These are phyloP conservation scores for Drosophila cardini DNA, from an alignment of 1,140 invertebrate species.

Conservation along the genomic window DNA sequence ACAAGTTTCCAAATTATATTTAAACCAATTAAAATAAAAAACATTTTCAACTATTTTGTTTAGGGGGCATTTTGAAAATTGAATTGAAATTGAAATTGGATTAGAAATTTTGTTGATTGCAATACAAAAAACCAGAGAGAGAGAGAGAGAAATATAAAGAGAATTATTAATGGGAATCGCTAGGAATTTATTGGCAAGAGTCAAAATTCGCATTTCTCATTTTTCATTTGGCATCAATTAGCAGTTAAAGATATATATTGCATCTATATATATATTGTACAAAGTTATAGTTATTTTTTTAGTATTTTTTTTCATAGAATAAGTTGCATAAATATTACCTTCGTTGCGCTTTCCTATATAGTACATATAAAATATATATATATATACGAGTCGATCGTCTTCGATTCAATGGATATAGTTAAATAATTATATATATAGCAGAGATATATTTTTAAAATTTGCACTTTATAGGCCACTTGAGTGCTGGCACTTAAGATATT, in stretches of 20 bases:
- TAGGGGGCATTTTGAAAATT: slow-evolving; percentile 34
- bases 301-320: slow-evolving; percentile 22
- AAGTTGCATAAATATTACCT: slow-evolving; percentile 36
- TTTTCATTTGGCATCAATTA: slow-evolving; percentile 20
- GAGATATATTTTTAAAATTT: slow-evolving; percentile 22
- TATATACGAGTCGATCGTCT: slow-evolving; percentile 15
- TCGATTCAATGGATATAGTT: slow-evolving; percentile 9
- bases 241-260: slow-evolving; percentile 9
- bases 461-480: slow-evolving; percentile 8
- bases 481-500: slow-evolving; percentile 24
- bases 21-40: slow-evolving; percentile 23
- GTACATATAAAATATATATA: background rate
- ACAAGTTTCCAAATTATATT: slow-evolving; percentile 9
- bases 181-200: slow-evolving; percentile 55
- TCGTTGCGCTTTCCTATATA: slow-evolving; percentile 27
- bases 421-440: slow-evolving; percentile 23
- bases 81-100: slow-evolving; percentile 35
- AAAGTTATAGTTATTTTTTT: slow-evolving; percentile 22
- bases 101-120: slow-evolving; percentile 46
- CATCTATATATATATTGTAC: slow-evolving; percentile 30
- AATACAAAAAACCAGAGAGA: slow-evolving; percentile 41
- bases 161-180: slow-evolving; percentile 43
- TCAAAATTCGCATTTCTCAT: slow-evolving; percentile 53
- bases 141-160: slow-evolving; percentile 39
- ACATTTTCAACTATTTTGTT: slow-evolving; percentile 24